Percentiles rank a stretch among this genome's conserved stretches.
Conservation (phyloP, 2,113 vertebrate species). For the Lasiurus borealis region DNA sequence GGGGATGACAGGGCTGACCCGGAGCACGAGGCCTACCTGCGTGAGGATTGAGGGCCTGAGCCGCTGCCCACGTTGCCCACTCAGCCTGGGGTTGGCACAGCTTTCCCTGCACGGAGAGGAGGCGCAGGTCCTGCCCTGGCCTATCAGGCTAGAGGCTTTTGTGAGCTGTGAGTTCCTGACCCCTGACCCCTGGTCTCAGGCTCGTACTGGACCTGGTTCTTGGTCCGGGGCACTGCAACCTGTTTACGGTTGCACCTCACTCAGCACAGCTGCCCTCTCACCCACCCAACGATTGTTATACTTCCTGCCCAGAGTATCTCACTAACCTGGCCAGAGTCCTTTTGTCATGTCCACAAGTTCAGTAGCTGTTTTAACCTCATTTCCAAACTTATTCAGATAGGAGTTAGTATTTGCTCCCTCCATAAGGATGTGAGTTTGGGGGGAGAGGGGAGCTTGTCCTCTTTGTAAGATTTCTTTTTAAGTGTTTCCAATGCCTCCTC, state of each 20-base stretch:
- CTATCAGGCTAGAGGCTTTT: background rate
- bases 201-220: background rate
- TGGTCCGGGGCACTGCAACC: background rate
- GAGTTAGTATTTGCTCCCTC: constrained; percentile 38
- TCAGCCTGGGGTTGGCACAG: background rate
- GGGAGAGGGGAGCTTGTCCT: background rate
- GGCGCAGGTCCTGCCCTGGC: background rate
- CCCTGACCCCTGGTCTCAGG: background rate
- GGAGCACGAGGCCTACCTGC: constrained; percentile 87
- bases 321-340: background rate
- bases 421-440: background rate
- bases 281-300: background rate
- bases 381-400: constrained; percentile 47
- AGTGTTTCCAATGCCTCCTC: background rate
- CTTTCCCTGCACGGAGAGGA: background rate
- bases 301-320: background rate
- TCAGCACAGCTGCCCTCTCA: background rate
- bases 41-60: constrained; percentile 86
- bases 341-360: background rate
- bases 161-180: background rate
- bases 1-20: constrained; percentile 76
- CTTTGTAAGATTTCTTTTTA: background rate
- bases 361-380: constrained; percentile 44
- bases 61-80: background rate
- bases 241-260: background rate